These are phyloP conservation scores for Pegea sp. DNA, from an alignment of 23 tunicate species.

Conservation along the genomic window DNA sequence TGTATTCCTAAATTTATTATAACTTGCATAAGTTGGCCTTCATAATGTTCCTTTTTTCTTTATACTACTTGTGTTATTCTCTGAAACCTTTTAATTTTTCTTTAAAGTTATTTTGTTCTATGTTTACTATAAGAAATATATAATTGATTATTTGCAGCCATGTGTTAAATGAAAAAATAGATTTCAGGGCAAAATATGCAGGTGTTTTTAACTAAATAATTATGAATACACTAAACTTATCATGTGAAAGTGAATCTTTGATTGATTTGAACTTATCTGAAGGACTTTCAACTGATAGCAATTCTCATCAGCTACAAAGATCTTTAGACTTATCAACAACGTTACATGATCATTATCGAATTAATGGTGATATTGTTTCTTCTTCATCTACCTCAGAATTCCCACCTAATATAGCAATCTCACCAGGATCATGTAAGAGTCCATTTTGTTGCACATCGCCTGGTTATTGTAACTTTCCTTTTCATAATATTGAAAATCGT, in stretches of 20 bases:
- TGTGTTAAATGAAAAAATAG: no score
- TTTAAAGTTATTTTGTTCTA: no score
- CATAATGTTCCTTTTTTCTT: no score
- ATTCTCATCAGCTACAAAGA: neutral
- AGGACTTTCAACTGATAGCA: neutral
- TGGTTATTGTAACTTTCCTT: constrained; percentile 89
- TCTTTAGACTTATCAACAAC: neutral
- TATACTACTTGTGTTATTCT: no score
- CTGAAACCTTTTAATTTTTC: no score
- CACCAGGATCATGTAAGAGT: constrained; percentile 93
- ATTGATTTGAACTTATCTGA: neutral
- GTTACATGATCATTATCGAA: neutral
- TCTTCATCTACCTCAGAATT: constrained; percentile 6
- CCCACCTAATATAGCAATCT: constrained; percentile 89
- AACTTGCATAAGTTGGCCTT: no score
- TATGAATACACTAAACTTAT: neutral
- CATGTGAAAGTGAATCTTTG: neutral
- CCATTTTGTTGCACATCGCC: constrained; percentile 89
- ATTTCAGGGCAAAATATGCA: neutral
- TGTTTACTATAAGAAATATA: no score
- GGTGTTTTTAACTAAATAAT: neutral
- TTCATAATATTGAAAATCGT: constrained; percentile 33
- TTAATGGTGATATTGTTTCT: neutral
- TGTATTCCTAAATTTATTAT: no score
- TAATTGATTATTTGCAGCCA: no score